Base-by-base conservation (phyloP, 2,113 vertebrate species). In the Alethe castanea region DNA sequence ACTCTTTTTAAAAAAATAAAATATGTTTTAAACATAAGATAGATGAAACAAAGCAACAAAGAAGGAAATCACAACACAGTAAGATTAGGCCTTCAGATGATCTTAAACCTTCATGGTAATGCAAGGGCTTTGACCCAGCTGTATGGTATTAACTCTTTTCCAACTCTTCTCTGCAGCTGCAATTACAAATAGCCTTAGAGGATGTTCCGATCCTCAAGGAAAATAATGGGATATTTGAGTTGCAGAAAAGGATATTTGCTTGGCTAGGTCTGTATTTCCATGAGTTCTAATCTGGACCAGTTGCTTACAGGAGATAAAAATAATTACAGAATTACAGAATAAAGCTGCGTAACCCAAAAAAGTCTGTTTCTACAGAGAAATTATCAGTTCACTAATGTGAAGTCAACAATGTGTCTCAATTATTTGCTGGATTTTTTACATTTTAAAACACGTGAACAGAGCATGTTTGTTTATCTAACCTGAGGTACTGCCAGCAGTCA, bases 261-360 rank as follows among this genome's bases (percentile, higher is more conserved):
- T 73, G 57, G 52, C 79, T 96, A 73, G 94, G 73, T 94, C 86
- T 74, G 18, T 52, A 28, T 78, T 91, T 81, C 17, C 31, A 7
- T 19, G 40, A 76, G 70, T 67, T 74, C 56, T 61, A 26, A 62
- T 67, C 77, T 40, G 69, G 69, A 53, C 42, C 64, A 3, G 0
- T 56, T 82, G 60, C 61, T 88, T 82, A 69, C 20, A 80, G 74
- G 40, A 71, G 38, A 71, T 31, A 50, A 95, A 92, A 86, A 91
- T 61, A 79, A 93, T 87, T 94, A 69, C 48, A 91, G 91, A 81
- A 93, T 88, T 94, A 71, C 48, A 91, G 91, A 86, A 66, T 93
- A 94, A 87, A 90, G 36, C 25, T 83, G 61, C 59, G 67, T 76
- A 70, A 74, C 54, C 19, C 9, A 42, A 15, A 82, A 81, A 74